Percentiles rank a stretch among this genome's conserved stretches.
These are phyloP conservation scores for Cyrtonyx montezumae DNA, from an alignment of 2,113 vertebrate species.

Conservation along the genomic window DNA sequence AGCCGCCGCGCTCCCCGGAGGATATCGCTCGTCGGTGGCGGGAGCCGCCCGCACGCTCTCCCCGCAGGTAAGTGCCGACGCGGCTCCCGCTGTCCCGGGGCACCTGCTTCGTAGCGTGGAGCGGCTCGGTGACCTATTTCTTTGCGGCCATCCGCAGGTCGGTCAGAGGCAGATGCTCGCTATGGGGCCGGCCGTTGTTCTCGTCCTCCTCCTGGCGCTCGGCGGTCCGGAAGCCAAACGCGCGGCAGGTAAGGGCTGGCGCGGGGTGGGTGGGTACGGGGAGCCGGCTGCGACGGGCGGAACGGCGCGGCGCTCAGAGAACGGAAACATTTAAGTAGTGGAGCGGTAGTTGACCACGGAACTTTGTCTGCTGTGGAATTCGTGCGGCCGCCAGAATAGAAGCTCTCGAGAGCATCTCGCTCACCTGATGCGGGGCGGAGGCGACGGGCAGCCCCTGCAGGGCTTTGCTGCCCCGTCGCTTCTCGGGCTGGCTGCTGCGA, in stretches of 20 bases:
- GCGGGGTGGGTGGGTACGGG: too few relatives aligned
- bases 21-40: neutral
- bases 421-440: fast-evolving
- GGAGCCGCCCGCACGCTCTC: neutral
- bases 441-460: neutral
- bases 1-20: neutral
- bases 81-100: neutral
- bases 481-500: too few relatives aligned
- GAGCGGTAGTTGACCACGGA: neutral
- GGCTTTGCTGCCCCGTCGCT: neutral
- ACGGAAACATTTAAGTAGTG: neutral
- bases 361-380: neutral
- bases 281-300: neutral
- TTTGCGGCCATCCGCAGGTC: conserved; percentile 38
- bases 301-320: neutral
- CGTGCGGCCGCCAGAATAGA: neutral
- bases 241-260: conserved; percentile 83
- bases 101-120: neutral
- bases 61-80: conserved; percentile 30
- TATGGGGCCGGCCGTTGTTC: conserved; percentile 81
- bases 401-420: fast-evolving
- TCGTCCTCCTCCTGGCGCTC: conserved; percentile 80
- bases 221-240: conserved; percentile 76
- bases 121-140: conserved; percentile 2
- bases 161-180: conserved; percentile 48